These are phyloP conservation scores for Actias luna DNA, from an alignment of 2,888 invertebrate species.

Conservation along the genomic window DNA sequence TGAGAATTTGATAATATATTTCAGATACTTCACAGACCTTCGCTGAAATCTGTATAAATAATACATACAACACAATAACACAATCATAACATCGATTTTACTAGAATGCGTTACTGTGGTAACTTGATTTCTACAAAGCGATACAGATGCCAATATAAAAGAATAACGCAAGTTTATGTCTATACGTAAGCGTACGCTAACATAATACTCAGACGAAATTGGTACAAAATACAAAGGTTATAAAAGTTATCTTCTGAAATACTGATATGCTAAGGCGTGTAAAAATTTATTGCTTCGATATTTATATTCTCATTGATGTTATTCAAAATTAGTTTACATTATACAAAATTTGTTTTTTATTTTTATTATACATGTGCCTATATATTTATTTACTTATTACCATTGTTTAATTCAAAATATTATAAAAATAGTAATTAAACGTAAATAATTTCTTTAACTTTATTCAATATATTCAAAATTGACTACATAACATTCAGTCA, in stretches of 20 bases:
- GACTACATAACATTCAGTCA: neutral
- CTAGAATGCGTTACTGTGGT: neutral
- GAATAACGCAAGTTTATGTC: neutral
- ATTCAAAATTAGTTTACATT: neutral
- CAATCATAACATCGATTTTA: conserved; percentile 2
- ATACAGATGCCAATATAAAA: neutral
- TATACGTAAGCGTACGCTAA: neutral
- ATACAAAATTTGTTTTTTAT: neutral
- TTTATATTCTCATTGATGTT: neutral
- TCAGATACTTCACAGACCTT: too few relatives aligned
- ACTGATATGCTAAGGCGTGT: neutral
- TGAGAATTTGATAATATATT: neutral
- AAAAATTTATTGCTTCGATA: neutral
- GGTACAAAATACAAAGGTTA: neutral
- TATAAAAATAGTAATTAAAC: too few relatives aligned
- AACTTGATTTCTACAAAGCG: neutral
- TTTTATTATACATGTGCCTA: too few relatives aligned
- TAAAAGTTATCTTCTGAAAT: neutral
- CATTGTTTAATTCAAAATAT: too few relatives aligned
- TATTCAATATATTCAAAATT: too few relatives aligned
- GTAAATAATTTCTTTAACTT: too few relatives aligned
- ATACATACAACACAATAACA: neutral
- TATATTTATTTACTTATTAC: too few relatives aligned
- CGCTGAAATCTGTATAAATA: neutral
- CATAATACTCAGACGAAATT: neutral